Conservation (phyloP, 2,797 vertebrate genomes). For the Melanogrammus aeglefinus region DNA sequence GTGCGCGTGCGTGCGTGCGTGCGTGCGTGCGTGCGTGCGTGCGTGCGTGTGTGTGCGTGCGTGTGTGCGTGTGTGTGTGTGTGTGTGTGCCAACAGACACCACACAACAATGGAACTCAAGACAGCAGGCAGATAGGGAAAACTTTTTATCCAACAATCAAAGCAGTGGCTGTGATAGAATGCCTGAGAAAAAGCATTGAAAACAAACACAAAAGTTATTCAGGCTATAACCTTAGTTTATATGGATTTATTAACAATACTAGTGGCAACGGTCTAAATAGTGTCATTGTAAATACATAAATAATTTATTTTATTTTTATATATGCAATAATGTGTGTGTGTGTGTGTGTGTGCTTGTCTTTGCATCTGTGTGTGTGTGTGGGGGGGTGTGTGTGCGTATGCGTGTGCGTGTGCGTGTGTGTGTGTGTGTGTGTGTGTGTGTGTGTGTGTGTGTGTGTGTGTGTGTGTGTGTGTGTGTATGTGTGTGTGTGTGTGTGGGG, state of each 20-base stretch:
- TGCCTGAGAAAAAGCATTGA: neutral
- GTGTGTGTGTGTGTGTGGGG: neutral
- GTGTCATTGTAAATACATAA: neutral
- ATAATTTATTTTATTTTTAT: neutral
- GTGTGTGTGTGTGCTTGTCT: neutral
- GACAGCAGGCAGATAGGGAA: slow-evolving; percentile 6
- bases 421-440: slow-evolving; percentile 1
- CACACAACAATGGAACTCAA: slow-evolving; percentile 1
- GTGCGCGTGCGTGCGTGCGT: neutral
- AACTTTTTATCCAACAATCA: neutral
- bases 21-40: neutral
- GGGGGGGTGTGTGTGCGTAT: neutral
- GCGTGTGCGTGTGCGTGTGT: neutral
- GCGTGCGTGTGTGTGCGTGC: neutral
- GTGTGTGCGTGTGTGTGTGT: too few relatives aligned
- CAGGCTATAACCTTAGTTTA: neutral
- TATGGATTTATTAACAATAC: neutral
- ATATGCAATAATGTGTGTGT: neutral
- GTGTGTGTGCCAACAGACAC: too few relatives aligned
- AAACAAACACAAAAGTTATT: neutral
- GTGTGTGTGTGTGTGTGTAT: neutral
- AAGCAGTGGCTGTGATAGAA: slow-evolving; percentile 7
- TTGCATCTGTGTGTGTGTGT: neutral
- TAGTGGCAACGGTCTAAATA: neutral
- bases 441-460: neutral